Evolutionary conservation across 2,888 invertebrate species (phyloP).

Genomic region (Eupithecia vulgata): DNA sequence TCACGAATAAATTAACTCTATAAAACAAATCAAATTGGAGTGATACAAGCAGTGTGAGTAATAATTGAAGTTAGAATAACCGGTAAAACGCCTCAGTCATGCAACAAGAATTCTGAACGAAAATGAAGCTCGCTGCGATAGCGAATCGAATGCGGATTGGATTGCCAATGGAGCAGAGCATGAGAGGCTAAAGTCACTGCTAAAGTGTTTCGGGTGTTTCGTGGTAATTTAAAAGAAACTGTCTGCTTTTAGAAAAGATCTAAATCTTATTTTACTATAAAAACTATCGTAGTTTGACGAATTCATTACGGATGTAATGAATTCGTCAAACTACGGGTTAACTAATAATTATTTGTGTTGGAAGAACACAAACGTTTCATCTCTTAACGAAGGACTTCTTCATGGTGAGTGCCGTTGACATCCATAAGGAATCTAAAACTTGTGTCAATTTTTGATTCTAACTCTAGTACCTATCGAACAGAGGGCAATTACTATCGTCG

Average conservation of each 20-base stretch:
- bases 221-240: conserved; percentile 10
- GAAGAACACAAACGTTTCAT: too few species aligned
- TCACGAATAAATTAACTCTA: background rate
- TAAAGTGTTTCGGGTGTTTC: too few species aligned
- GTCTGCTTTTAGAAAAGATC: background rate
- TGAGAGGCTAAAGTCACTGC: conserved; percentile 15
- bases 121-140: conserved; percentile 44
- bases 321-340: too few species aligned
- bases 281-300: too few species aligned
- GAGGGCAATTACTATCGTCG: background rate
- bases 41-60: conserved; percentile 42
- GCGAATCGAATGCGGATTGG: conserved; percentile 39
- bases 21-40: background rate
- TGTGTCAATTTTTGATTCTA: background rate
- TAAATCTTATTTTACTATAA: too few species aligned
- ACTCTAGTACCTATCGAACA: background rate
- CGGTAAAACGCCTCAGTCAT: conserved; percentile 57
- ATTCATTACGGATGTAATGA: too few species aligned
- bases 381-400: too few species aligned
- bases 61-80: conserved; percentile 47
- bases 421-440: background rate
- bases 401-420: too few species aligned
- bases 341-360: too few species aligned
- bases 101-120: conserved; percentile 52
- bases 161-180: conserved; percentile 39